Evolutionary conservation across 1,140 invertebrate genomes (phyloP), one percentile per base, ranked within the genome.

Genomic region (Nephotettix cincticeps): DNA sequence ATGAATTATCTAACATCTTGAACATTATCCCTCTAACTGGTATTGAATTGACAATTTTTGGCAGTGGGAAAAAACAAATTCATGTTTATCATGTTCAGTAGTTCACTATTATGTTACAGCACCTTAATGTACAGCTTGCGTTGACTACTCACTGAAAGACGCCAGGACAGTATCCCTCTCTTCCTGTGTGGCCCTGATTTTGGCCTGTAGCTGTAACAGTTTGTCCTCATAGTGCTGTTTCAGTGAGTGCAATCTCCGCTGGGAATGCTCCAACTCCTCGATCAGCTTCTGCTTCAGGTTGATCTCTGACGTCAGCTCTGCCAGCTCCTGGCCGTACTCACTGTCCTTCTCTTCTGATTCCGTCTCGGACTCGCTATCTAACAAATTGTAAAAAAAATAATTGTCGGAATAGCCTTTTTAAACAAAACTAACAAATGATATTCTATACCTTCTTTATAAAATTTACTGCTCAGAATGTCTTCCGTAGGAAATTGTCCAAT

Each of bases 191-290:
- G 91, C 90, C 73, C 87, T 88, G 58, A 99, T 99, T 76, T 92
- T 90, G 1, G 88, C 88, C 77, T 94, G 91, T n/a, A 99, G 81
- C 58, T 93, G 90, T 43, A 88, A 83, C n/a, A 99, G 83, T 78
- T 99, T 96, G 45, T 96, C 93, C 81, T 99, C 97, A 82, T 99
- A 99, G 76, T 98, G 93, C 71, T 90, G 87, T 64, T 90, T 89
- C 86, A 99, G 90, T 0, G 90, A 88, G 36, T 92, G 88, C 71
- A 98, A 84, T 56, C 94, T 83, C 56, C 89, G 86, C 79, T 99
- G 94, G 13, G 92, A 94, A 23, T 90, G 81, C 79, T 99, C 97
- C 65, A 99, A 80, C 77, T 98, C 95, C 77, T 98, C 94, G 71
- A 99, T 97, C 19, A 99, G 83, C 63, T 93, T 89, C 75, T 96